Evolutionary conservation across 2,113 vertebrate species (phyloP).

Genomic region (Setophaga coronata): DNA sequence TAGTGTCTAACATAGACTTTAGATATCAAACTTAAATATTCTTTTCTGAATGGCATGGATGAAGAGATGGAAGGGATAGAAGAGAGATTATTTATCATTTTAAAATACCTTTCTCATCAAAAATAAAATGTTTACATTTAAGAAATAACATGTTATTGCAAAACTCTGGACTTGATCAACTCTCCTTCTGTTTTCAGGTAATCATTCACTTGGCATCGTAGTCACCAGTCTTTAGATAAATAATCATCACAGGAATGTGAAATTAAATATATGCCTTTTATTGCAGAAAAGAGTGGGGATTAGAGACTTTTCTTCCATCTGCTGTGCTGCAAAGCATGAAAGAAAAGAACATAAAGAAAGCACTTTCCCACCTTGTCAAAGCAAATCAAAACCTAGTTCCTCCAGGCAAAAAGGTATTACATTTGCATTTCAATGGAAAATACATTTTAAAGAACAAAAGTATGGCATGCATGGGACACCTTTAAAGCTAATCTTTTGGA

Average conservation of each 20-base stretch:
- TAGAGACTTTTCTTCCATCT: constrained; percentile 94
- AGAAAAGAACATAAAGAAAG: constrained; percentile 99
- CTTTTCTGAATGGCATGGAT: neutral
- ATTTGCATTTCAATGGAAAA: constrained; percentile 77
- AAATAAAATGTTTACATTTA: neutral
- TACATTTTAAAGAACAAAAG: constrained; percentile 59
- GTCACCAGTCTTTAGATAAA: constrained; percentile 45
- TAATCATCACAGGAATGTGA: constrained; percentile 55
- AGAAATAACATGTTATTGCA: neutral
- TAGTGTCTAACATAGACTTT: neutral
- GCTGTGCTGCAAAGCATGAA: constrained; percentile 99
- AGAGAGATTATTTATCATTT: neutral
- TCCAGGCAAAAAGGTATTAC: constrained; percentile 95
- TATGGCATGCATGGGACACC: constrained; percentile 5
- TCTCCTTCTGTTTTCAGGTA: constrained; percentile 17
- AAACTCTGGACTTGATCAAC: neutral
- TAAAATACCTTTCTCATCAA: neutral
- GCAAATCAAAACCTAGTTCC: constrained; percentile 98
- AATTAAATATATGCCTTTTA: constrained; percentile 71
- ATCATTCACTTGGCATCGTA: constrained; percentile 26
- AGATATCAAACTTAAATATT: neutral
- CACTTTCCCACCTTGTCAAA: constrained; percentile 97
- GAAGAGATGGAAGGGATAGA: neutral
- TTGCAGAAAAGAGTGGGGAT: constrained; percentile 97
- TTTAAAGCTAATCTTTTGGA: constrained; percentile 56